Evolutionary conservation across 2,888 invertebrate species (phyloP).

Genomic region (Amiota minor): DNA sequence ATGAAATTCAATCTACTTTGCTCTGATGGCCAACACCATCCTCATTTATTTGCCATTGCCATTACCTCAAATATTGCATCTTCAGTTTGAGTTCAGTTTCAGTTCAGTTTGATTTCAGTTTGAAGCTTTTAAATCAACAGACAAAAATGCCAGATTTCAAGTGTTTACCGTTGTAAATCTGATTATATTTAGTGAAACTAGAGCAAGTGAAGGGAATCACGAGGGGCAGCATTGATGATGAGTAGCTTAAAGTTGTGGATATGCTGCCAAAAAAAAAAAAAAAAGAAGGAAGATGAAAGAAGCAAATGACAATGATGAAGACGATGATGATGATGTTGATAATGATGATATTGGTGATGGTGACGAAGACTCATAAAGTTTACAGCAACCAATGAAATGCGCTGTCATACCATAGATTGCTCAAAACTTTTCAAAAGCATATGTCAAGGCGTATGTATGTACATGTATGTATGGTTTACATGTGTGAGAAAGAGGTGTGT

Average conservation of each 20-base stretch:
- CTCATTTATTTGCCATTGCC: not conserved
- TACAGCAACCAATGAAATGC: slow-evolving; percentile 7
- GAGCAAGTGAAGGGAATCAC: not conserved
- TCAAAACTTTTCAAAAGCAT: slow-evolving; percentile 8
- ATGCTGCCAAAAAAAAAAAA: slow-evolving; percentile 11
- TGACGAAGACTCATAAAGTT: slow-evolving; percentile 15
- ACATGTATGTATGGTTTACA: slow-evolving; percentile 35
- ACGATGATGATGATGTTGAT: not conserved
- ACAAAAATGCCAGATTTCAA: slow-evolving; percentile 40
- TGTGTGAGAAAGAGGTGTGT: slow-evolving; percentile 31
- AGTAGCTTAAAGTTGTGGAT: slow-evolving; percentile 30
- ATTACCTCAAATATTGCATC: not conserved
- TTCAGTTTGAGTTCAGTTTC: not conserved
- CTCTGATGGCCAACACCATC: slow-evolving; percentile 17
- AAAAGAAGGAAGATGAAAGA: too few species aligned
- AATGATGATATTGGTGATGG: not conserved
- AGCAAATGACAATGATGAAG: too few species aligned
- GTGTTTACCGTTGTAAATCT: slow-evolving; percentile 62
- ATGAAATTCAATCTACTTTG: slow-evolving; percentile 55
- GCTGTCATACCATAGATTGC: not conserved
- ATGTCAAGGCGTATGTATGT: not conserved
- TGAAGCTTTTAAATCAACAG: slow-evolving; percentile 43
- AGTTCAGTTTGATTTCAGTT: not conserved
- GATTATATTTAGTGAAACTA: slow-evolving; percentile 51
- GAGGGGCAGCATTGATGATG: not conserved